Conservation (phyloP, 2,888 invertebrate genomes). For the Drosophila nigricruria region DNA sequence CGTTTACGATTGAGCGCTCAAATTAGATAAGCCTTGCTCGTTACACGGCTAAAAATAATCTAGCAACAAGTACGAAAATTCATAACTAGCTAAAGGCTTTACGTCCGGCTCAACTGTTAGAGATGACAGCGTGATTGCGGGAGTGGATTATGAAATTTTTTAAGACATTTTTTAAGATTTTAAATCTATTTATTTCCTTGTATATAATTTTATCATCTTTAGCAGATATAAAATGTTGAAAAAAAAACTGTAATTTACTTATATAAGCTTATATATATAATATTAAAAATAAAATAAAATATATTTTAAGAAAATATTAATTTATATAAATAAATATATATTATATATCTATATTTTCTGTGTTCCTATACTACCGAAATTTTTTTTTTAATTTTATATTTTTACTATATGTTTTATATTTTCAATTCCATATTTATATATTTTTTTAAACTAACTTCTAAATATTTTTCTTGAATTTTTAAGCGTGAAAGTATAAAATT, state of each 20-base stretch:
- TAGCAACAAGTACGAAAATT: slow-evolving; percentile 26
- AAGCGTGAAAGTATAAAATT: background rate
- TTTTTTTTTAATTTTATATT: no score
- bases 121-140: background rate
- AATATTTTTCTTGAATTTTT: background rate
- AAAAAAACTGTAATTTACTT: background rate
- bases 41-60: slow-evolving; percentile 49
- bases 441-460: background rate
- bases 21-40: slow-evolving; percentile 56
- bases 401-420: background rate
- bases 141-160: background rate
- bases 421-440: background rate
- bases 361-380: no score
- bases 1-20: slow-evolving; percentile 29
- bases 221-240: background rate
- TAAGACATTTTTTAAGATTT: no score
- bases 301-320: no score
- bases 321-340: no score
- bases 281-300: no score
- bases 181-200: no score
- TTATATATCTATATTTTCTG: no score
- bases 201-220: background rate
- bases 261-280: no score
- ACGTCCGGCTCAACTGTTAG: background rate
- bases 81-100: background rate